Conservation (phyloP, 2,888 invertebrate species). For the Andrena flavipes region DNA sequence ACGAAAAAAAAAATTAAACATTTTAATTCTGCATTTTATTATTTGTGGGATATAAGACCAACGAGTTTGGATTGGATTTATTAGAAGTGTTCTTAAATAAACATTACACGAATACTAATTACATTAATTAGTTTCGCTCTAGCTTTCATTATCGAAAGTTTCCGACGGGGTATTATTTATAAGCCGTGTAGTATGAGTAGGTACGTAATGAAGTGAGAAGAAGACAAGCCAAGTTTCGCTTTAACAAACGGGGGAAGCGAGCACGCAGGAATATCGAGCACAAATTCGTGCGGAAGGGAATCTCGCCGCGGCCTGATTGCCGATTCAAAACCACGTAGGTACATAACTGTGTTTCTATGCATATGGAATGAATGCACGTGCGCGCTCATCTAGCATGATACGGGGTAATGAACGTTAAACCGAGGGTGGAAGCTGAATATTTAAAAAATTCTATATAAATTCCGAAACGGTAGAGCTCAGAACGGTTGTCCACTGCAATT, state of each 20-base stretch:
- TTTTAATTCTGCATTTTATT: too few species aligned
- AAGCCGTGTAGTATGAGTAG: not conserved
- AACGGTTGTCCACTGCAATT: constrained; percentile 1
- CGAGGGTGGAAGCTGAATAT: constrained; percentile 60
- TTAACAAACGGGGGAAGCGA: not conserved
- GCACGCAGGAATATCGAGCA: not conserved
- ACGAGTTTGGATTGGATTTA: too few species aligned
- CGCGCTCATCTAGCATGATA: constrained; percentile 51
- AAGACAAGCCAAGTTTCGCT: not conserved
- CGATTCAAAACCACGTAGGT: constrained; percentile 34
- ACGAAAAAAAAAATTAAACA: too few species aligned
- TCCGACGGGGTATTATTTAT: not conserved
- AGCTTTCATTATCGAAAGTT: not conserved
- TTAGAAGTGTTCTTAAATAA: too few species aligned
- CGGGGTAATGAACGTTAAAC: constrained; percentile 58
- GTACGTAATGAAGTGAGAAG: not conserved
- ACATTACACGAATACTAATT: too few species aligned
- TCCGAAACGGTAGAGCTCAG: constrained; percentile 20
- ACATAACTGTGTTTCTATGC: constrained; percentile 46
- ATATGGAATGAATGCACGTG: constrained; percentile 55
- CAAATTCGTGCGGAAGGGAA: constrained; percentile 22
- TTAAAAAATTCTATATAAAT: constrained; percentile 59
- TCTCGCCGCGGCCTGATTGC: constrained; percentile 25
- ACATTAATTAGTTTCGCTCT: not conserved
- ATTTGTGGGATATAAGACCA: too few species aligned